Conservation (phyloP, 1,140 invertebrate genomes). For the Bombus pyrosoma region DNA sequence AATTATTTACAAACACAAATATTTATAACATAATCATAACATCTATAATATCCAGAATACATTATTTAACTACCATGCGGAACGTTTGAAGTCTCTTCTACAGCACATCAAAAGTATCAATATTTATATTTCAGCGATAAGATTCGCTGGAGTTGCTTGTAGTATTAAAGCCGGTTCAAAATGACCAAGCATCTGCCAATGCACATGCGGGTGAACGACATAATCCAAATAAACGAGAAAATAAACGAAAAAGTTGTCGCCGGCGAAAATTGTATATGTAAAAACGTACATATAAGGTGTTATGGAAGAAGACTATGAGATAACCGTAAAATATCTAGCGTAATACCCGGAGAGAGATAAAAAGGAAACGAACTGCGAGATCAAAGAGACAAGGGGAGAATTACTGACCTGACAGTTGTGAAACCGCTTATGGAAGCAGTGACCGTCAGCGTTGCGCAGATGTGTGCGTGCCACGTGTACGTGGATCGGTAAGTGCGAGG, state of each 20-base stretch:
- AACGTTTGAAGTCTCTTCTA: background rate
- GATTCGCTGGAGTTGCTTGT: no score
- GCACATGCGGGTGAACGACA: background rate
- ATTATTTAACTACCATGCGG: no score
- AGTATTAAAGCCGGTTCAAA: background rate
- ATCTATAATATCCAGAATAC: background rate
- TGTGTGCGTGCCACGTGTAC: slow-evolving; percentile 74
- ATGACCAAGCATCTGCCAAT: background rate
- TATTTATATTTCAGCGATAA: slow-evolving; percentile 1
- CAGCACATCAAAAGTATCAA: background rate
- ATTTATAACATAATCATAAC: background rate
- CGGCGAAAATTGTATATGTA: background rate
- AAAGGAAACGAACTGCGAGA: slow-evolving; percentile 30
- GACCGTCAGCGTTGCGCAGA: slow-evolving; percentile 75
- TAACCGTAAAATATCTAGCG: background rate
- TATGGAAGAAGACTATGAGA: background rate
- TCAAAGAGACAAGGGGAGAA: slow-evolving; percentile 22
- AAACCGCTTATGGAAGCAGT: slow-evolving; percentile 78
- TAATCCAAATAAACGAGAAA: background rate
- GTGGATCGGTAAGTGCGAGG: slow-evolving; percentile 75
- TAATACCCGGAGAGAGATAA: slow-evolving; percentile 5
- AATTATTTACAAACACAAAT: background rate
- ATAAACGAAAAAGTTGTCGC: background rate
- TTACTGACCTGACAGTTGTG: slow-evolving; percentile 78
- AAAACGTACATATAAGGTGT: background rate